Evolutionary conservation across 2,888 invertebrate genomes (phyloP), one percentile per base, ranked within the genome.

Genomic region (Polyommatus iphigenia): DNA sequence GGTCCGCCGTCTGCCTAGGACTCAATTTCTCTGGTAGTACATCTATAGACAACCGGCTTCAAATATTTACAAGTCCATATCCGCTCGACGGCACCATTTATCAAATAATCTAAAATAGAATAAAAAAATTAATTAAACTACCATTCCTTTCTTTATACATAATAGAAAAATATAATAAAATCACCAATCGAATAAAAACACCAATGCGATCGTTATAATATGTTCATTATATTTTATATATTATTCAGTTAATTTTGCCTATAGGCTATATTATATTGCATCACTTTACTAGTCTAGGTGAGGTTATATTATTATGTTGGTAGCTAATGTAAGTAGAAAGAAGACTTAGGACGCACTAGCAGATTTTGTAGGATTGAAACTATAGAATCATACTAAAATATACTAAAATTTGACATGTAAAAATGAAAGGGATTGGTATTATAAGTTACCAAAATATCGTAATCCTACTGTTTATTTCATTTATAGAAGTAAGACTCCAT

Each of bases 141-240:
- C 82, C 83, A 84, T 86, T 84, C 83, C 83, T 82, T 83, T 83
- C 86, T 85, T 86, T 67, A 67, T 67, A 67, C 67, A 87, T 86
- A 87, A 89, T 85, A 88, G 86, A 89, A 89, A 87, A 89, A 89
- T 87, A 88, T 88, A 86, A 90, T 90, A 90, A 87, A 90, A 90
- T 87, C 85, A 86, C 85, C 85, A 86, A 85, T 89, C 86, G 88
- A 88, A 89, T 87, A 87, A 87, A 86, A 86, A 84, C 32, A 67
- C 29, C 83, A 54, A 84, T 85, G 83, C 85, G 86, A 89, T 84
- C 83, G 84, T 83, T 85, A 84, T 67, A 67, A 67, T 83, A 82
- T 83, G 83, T 83, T 90, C 87, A 90, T 91, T 90, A 85, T 83
- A 85, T 84, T 89, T 90, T 90, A 80, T 82, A 83, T 83, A 82